Evolutionary conservation across 37 sponge, comb jelly and placozoan genomes (phyloP).

Genomic region (Amphimedon queenslandica): DNA sequence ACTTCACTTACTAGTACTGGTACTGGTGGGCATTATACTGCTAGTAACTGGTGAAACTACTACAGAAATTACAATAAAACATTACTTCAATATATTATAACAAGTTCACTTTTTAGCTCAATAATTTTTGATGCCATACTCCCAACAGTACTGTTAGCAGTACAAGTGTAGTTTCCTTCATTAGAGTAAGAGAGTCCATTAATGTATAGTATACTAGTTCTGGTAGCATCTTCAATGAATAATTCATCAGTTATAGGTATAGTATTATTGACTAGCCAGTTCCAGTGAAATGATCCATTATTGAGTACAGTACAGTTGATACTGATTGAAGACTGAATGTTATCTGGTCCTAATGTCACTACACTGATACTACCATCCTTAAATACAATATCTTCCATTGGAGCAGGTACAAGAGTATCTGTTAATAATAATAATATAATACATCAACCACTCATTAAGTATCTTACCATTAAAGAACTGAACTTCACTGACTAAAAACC

Average conservation of each 20-base stretch:
- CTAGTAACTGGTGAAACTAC: too few relatives aligned
- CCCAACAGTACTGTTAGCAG: not conserved
- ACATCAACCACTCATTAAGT: not conserved
- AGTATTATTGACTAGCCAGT: conserved; percentile 10
- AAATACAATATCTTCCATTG: not conserved
- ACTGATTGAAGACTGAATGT: not conserved
- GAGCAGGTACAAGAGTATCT: not conserved
- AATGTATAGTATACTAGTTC: conserved; percentile 30
- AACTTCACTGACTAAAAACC: conserved; percentile 39
- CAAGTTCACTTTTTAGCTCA: not conserved
- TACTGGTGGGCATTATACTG: too few relatives aligned
- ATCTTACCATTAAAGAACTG: conserved; percentile 1
- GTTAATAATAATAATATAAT: not conserved
- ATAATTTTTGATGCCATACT: not conserved
- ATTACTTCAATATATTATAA: not conserved
- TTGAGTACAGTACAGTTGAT: conserved; percentile 28
- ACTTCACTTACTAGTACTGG: too few relatives aligned
- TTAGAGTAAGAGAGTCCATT: conserved; percentile 9
- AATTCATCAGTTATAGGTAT: not conserved
- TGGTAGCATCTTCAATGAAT: conserved; percentile 20
- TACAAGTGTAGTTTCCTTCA: conserved; percentile 28
- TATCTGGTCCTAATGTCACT: conserved; percentile 12
- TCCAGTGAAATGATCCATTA: conserved; percentile 23
- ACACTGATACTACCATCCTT: too few relatives aligned
- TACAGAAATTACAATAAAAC: too few relatives aligned